phyloP scores from a whole-genome alignment of 23 tunicate species.

The Pegea sp. region DNA sequence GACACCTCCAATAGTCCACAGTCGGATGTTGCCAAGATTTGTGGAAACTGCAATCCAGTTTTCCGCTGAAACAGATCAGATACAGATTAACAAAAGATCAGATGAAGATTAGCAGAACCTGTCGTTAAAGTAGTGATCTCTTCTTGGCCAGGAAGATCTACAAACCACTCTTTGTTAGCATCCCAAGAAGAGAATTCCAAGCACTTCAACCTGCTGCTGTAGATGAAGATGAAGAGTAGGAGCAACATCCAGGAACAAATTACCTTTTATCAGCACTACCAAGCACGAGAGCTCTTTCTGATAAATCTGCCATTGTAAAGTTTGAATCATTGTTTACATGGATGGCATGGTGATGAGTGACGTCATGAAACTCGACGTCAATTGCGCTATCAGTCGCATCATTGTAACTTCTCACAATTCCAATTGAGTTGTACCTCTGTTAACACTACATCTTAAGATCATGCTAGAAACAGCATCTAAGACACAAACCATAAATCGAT shows the following conservation, averaged over 20 bases:
- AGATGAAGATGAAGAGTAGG: not conserved
- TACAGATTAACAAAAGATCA: no score
- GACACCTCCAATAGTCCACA: conserved; percentile 65
- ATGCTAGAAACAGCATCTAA: not conserved
- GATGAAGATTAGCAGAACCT: no score
- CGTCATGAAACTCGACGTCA: conserved; percentile 89
- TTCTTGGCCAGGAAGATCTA: conserved; percentile 66
- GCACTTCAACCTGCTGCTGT: conserved; percentile 47
- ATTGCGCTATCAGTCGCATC: conserved; percentile 80
- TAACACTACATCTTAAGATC: not conserved
- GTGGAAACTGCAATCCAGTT: conserved; percentile 77
- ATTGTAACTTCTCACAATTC: conserved; percentile 48
- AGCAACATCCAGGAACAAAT: not conserved
- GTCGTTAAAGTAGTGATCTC: conserved; percentile 47
- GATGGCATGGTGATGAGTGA: conserved; percentile 59
- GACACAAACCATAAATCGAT: conserved; percentile 44
- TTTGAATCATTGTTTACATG: conserved; percentile 45
- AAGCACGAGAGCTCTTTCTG: conserved; percentile 48
- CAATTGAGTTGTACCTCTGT: conserved; percentile 76
- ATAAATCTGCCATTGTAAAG: conserved; percentile 67
- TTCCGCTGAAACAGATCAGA: conserved; percentile 50
- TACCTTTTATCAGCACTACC: conserved; percentile 11
- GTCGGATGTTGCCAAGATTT: conserved; percentile 36
- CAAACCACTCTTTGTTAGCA: conserved; percentile 76
- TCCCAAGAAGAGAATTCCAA: conserved; percentile 85